Evolutionary conservation across 2,113 vertebrate species (phyloP).

Genomic region (Hymenochirus boettgeri): DNA sequence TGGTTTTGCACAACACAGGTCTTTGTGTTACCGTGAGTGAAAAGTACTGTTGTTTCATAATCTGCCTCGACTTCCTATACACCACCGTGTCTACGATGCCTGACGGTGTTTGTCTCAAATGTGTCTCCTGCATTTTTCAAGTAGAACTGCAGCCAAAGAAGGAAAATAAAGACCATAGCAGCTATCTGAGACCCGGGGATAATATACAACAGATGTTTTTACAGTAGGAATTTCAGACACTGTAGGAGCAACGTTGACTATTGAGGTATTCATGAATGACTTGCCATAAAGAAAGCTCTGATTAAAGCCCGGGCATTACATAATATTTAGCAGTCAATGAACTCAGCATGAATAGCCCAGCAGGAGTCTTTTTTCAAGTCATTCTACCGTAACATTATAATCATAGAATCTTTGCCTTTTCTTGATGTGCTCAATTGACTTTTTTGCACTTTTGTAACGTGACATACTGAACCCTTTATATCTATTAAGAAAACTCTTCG

Average conservation of each 20-base stretch:
- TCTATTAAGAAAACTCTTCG: neutral
- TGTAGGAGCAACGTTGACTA: neutral
- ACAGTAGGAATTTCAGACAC: neutral
- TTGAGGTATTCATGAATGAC: neutral
- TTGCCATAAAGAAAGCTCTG: constrained; percentile 9
- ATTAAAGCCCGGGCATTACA: constrained; percentile 25
- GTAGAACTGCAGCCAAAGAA: neutral
- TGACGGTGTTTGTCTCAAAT: neutral
- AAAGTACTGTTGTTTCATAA: neutral
- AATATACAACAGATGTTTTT: constrained; percentile 21
- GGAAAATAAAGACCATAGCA: neutral
- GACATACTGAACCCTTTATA: neutral
- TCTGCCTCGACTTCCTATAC: neutral
- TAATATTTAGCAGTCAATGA: constrained; percentile 20
- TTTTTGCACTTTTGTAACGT: neutral
- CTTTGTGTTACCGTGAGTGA: neutral
- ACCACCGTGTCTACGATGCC: neutral
- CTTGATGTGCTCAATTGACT: constrained; percentile 5
- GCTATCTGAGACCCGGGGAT: constrained; percentile 3
- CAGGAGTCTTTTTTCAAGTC: constrained; percentile 2
- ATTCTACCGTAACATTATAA: neutral
- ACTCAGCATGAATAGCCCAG: constrained; percentile 17
- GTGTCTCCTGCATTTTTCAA: neutral
- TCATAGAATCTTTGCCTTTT: neutral
- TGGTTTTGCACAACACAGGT: neutral